These are phyloP conservation scores for Cuculus canorus DNA, from an alignment of 2,797 vertebrate species.

Conservation along the genomic window DNA sequence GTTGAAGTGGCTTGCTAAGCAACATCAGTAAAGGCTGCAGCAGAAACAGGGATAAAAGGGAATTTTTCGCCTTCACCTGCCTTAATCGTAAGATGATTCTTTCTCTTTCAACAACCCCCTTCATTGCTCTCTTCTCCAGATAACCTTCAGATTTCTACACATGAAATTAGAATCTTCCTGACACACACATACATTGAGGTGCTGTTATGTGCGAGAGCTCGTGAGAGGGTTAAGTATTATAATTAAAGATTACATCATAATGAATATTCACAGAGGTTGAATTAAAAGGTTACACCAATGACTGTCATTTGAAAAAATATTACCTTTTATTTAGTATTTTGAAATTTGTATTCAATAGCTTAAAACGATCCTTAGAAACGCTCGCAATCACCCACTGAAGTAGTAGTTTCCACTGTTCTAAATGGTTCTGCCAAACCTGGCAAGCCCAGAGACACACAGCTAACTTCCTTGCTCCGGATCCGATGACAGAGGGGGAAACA, in stretches of 20 bases:
- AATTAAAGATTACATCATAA: background rate
- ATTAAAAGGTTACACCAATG: background rate
- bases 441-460: background rate
- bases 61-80: background rate
- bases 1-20: slow-evolving; percentile 2
- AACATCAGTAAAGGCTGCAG: background rate
- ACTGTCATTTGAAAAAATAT: background rate
- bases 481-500: background rate
- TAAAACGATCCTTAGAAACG: background rate
- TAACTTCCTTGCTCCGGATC: background rate
- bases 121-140: background rate
- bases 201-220: background rate
- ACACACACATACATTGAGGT: too few species aligned
- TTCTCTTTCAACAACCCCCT: background rate
- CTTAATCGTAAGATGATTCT: background rate
- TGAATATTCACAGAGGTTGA: background rate
- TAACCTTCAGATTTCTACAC: background rate
- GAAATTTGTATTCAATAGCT: background rate
- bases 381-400: background rate
- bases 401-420: background rate
- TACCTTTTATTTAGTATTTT: background rate
- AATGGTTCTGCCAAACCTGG: background rate
- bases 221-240: background rate
- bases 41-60: background rate
- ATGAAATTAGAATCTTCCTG: background rate